Evolutionary conservation across 2,888 invertebrate species (phyloP).

Genomic region (Ophraella communa): DNA sequence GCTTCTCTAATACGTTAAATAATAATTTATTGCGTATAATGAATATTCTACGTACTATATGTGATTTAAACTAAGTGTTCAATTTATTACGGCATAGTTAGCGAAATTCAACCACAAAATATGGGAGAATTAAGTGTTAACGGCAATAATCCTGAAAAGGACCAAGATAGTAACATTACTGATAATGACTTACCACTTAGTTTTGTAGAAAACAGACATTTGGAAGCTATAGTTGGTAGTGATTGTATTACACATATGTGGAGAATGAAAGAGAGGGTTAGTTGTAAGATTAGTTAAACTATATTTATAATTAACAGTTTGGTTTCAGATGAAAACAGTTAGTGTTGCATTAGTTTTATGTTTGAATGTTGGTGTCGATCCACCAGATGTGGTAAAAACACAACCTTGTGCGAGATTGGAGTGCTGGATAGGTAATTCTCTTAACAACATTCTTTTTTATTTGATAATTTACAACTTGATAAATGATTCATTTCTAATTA

Average conservation of each 20-base stretch:
- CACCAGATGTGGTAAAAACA: slow-evolving; percentile 97
- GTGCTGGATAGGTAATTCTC: slow-evolving; percentile 89
- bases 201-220: slow-evolving; percentile 77
- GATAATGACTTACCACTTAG: slow-evolving; percentile 76
- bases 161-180: slow-evolving; percentile 48
- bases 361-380: slow-evolving; percentile 98
- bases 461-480: too few relatives aligned
- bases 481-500: too few relatives aligned
- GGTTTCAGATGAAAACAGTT: slow-evolving; percentile 93
- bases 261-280: slow-evolving; percentile 91
- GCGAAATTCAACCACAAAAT: slow-evolving; percentile 1
- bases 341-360: slow-evolving; percentile 97
- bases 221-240: slow-evolving; percentile 73
- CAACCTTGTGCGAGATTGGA: slow-evolving; percentile 95
- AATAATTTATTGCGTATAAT: slow-evolving; percentile 33
- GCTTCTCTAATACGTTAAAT: slow-evolving; percentile 19
- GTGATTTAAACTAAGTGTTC: slow-evolving; percentile 11
- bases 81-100: background rate
- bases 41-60: slow-evolving; percentile 26
- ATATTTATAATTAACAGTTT: background rate
- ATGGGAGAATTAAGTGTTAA: slow-evolving; percentile 36
- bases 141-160: slow-evolving; percentile 25
- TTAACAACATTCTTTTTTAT: too few relatives aligned
- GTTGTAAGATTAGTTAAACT: slow-evolving; percentile 35
- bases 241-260: slow-evolving; percentile 77